Evolutionary conservation across 2,888 invertebrate species (phyloP).

Genomic region (Rotaria macrura): DNA sequence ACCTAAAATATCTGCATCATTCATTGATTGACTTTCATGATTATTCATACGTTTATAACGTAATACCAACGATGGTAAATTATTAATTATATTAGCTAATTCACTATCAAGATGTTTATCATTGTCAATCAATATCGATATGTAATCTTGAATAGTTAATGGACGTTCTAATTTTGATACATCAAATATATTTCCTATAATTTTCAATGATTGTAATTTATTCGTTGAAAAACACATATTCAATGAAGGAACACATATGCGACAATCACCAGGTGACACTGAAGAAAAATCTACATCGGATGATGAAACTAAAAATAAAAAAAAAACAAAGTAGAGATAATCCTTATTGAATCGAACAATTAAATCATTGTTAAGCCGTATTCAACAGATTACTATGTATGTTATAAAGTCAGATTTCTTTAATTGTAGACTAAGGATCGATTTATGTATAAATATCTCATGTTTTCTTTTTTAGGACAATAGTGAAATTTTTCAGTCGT

Average conservation of each 20-base stretch:
- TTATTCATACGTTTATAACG: neutral
- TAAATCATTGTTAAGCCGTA: too few species aligned
- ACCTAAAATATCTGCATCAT: neutral
- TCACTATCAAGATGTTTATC: conserved; percentile 9
- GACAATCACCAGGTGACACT: neutral
- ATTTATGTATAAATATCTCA: too few species aligned
- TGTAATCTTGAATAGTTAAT: conserved; percentile 13
- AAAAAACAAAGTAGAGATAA: too few species aligned
- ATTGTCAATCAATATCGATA: neutral
- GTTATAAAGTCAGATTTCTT: too few species aligned
- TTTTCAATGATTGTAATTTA: neutral
- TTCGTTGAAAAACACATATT: conserved; percentile 16
- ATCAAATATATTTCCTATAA: neutral
- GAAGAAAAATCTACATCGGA: neutral
- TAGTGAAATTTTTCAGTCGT: too few species aligned
- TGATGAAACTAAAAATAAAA: neutral
- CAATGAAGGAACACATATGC: neutral
- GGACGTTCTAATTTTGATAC: neutral
- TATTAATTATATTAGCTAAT: neutral
- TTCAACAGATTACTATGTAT: too few species aligned
- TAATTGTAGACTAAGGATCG: too few species aligned
- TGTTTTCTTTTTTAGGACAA: too few species aligned
- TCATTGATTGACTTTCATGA: neutral
- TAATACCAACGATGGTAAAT: neutral
- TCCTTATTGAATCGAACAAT: too few species aligned